Evolutionary conservation across 2,888 invertebrate genomes (phyloP).

Genomic region (Dryocosmus kuriphilus): DNA sequence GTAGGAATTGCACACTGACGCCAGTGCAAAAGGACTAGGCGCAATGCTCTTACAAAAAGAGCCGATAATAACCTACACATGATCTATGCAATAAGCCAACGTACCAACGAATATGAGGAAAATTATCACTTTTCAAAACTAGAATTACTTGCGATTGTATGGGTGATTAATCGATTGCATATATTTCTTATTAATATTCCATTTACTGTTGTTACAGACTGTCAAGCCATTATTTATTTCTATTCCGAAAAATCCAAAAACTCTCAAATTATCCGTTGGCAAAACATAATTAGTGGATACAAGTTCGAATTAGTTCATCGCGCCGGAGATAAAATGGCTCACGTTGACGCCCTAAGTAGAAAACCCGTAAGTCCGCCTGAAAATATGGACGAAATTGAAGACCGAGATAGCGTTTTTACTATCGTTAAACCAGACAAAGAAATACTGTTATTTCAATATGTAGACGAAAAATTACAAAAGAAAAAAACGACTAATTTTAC

Average conservation of each 20-base stretch:
- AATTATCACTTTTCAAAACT: not conserved
- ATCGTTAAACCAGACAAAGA: no score
- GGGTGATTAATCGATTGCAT: conserved; percentile 41
- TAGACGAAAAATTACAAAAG: no score
- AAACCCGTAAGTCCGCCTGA: no score
- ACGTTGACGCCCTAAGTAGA: no score
- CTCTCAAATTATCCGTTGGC: conserved; percentile 44
- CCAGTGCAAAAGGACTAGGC: not conserved
- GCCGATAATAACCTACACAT: not conserved
- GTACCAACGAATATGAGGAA: not conserved
- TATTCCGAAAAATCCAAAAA: conserved; percentile 51
- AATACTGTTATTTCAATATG: no score
- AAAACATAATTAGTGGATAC: no score
- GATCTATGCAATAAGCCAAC: not conserved
- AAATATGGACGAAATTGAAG: no score
- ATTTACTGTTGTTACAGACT: conserved; percentile 59
- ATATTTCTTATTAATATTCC: conserved; percentile 49
- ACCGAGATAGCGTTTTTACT: no score
- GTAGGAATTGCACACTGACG: conserved; percentile 32
- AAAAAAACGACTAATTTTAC: no score
- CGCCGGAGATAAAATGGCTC: no score
- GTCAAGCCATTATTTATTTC: conserved; percentile 55
- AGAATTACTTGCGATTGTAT: conserved; percentile 16
- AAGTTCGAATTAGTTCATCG: no score
- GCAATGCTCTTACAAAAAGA: conserved; percentile 15